Evolutionary conservation across 2,888 invertebrate species (phyloP).

Genomic region (Bembecia ichneumoniformis): DNA sequence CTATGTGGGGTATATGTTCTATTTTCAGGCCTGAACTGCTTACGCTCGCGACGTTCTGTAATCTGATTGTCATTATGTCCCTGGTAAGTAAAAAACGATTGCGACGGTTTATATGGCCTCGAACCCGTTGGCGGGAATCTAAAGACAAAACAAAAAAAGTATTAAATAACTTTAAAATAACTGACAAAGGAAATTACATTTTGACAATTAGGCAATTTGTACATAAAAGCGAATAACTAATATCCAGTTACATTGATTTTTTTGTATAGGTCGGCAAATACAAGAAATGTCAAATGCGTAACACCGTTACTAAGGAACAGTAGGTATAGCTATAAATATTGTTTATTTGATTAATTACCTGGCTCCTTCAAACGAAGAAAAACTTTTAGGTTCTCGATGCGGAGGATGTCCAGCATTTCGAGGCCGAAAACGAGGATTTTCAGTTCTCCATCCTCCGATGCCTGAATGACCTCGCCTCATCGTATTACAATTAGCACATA

Average conservation of each 20-base stretch:
- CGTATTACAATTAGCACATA: constrained; percentile 40
- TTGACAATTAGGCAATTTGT: neutral
- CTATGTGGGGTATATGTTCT: constrained; percentile 22
- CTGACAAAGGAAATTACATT: neutral
- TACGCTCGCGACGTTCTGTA: constrained; percentile 26
- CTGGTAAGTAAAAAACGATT: neutral
- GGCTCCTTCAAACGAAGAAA: constrained; percentile 26
- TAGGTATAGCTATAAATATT: neutral
- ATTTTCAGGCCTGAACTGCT: constrained; percentile 25
- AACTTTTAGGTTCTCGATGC: constrained; percentile 39
- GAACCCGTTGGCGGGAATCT: constrained; percentile 42
- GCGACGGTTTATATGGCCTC: constrained; percentile 20
- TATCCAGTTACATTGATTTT: neutral
- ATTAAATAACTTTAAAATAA: neutral
- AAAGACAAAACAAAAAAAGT: constrained; percentile 13
- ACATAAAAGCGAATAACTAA: neutral
- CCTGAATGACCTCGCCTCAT: constrained; percentile 66
- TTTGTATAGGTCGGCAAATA: neutral
- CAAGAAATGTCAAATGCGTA: neutral
- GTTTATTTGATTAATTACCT: constrained; percentile 26
- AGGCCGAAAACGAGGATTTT: constrained; percentile 53
- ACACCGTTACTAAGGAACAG: neutral
- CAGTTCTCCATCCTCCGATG: constrained; percentile 57
- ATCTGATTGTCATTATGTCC: constrained; percentile 10
- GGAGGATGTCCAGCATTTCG: constrained; percentile 40